Evolutionary conservation across 2,113 vertebrate genomes (phyloP).

Genomic region (Heliornis fulica): DNA sequence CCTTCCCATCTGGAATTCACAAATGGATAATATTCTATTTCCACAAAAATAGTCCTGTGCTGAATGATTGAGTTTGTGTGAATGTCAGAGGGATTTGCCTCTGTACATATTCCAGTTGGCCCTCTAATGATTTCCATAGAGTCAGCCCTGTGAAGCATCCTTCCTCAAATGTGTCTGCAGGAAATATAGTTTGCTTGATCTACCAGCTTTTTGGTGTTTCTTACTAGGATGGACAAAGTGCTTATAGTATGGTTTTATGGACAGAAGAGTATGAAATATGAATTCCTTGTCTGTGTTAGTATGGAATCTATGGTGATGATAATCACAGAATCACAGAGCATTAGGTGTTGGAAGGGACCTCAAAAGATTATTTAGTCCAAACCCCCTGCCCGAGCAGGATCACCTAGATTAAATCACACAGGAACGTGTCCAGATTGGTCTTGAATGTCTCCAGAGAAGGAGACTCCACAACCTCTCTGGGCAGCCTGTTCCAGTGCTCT

Average conservation of each 20-base stretch:
- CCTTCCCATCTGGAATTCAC: slow-evolving; percentile 32
- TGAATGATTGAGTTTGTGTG: neutral
- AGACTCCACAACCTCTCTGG: too few species aligned
- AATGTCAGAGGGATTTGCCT: neutral
- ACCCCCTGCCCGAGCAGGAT: too few species aligned
- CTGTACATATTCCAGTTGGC: neutral
- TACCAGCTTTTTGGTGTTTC: neutral
- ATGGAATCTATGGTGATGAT: neutral
- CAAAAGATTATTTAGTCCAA: too few species aligned
- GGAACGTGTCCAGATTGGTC: too few species aligned
- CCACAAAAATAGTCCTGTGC: neutral
- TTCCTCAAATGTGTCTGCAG: neutral
- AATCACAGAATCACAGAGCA: too few species aligned
- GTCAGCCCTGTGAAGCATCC: neutral
- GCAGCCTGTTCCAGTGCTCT: too few species aligned
- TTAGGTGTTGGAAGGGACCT: too few species aligned
- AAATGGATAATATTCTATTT: slow-evolving; percentile 12
- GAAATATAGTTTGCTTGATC: neutral
- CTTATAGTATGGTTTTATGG: neutral
- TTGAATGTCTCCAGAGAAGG: too few species aligned
- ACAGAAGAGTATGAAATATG: neutral
- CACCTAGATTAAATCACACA: too few species aligned
- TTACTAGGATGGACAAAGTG: neutral
- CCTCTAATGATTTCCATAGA: neutral
- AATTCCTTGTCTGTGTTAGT: neutral